Base-by-base conservation (phyloP, 2,797 vertebrate species). In the Bucorvus abyssinicus region DNA sequence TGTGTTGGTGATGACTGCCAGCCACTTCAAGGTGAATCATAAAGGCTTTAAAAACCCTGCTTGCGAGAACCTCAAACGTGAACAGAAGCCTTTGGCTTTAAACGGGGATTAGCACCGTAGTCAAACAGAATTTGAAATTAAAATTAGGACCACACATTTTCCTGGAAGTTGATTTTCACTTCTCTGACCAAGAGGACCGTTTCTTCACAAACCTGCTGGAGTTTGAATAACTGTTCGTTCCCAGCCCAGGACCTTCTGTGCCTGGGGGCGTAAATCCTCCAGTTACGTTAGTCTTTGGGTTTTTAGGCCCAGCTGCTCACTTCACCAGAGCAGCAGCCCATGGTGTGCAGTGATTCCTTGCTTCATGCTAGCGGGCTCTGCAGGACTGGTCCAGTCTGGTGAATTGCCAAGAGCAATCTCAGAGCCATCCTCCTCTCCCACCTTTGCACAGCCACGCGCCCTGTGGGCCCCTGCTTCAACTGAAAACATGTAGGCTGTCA, bases 21-120 rank as follows among this genome's bases (percentile, higher is more conserved):
- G 84, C 74, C 92, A 89, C 88, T 94, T 88, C 85, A 94, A 96
- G 96, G 94, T 94, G 89, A 82, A 65, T 85, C 70, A 68, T 23
- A 94, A 96, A 89, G 57, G 67, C 65, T 94, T 78, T 57, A 32
- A 94, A 93, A 92, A 71, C 34, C 60, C 78, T 70, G 77, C 56
- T 86, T 38, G 47, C 53, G 83, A 70, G 38, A 71, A 61, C 70
- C 68, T 84, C 53, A 78, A 93, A 96, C 40, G 26, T 10, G 36
- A 92, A 68, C 73, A 87, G 83, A 76, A 93, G 86, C 77, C 81
- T 84, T 94, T 87, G 94, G 88, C 93, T 95, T 88, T 63, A 63
- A 68, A 7, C n/a, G 59, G 92, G 78, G 93, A 94, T 96, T 95
- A 95, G 84, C 2, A 4, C 27, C 6, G 12, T 47, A 79, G 87